Percentiles rank a stretch among this genome's conserved stretches.
Evolutionary conservation across 2,797 vertebrate genomes (phyloP).

Genomic region (Lycodopsis pacificus): DNA sequence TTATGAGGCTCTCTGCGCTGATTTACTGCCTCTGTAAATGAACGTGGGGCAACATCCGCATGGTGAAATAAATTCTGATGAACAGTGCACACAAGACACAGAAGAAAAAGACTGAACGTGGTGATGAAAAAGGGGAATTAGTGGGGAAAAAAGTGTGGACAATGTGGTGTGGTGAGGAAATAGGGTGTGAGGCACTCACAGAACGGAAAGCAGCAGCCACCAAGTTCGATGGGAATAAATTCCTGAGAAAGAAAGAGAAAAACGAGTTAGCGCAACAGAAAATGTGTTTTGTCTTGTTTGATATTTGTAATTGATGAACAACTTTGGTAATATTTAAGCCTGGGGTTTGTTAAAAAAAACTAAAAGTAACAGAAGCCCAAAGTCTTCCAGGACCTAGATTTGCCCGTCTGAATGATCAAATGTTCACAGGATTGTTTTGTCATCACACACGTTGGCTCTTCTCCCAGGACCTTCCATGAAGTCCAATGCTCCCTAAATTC

Average conservation of each 20-base stretch:
- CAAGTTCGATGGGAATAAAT: conserved; percentile 96
- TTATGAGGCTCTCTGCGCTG: conserved; percentile 28
- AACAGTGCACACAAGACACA: conserved; percentile 29
- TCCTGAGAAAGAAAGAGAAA: conserved; percentile 83
- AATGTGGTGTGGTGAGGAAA: neutral
- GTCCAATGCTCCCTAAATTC: conserved; percentile 15
- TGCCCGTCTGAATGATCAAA: conserved; percentile 11
- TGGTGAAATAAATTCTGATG: conserved; percentile 54
- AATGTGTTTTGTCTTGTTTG: neutral
- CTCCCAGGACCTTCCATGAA: conserved; percentile 30
- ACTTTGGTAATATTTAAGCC: neutral
- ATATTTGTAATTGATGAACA: neutral
- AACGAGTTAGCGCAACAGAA: conserved; percentile 30
- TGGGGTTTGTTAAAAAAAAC: neutral
- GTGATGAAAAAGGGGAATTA: neutral
- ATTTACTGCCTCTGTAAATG: conserved; percentile 51
- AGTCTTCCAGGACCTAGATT: neutral
- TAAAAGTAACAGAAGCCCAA: neutral
- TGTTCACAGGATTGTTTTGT: conserved; percentile 31
- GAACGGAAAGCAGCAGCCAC: conserved; percentile 93
- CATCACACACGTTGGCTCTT: conserved; percentile 42
- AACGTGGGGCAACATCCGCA: conserved; percentile 20
- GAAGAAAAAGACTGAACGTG: neutral
- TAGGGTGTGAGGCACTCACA: conserved; percentile 82
- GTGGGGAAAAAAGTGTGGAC: neutral